These are phyloP conservation scores for Chionodraco myersi DNA, from an alignment of 2,113 vertebrate species.

Conservation along the genomic window DNA sequence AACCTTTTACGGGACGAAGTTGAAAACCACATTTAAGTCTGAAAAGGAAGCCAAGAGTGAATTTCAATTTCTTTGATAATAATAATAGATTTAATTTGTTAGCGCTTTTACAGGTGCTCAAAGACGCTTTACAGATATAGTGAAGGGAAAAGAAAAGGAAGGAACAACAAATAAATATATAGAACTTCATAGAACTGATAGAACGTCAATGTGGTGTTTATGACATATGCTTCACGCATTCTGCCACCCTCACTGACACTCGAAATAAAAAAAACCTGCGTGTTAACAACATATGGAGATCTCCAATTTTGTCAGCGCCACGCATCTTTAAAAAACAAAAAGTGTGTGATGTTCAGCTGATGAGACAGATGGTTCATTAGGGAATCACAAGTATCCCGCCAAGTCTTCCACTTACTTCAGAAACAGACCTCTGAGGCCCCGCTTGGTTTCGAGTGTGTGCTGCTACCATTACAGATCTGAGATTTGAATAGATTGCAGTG, in stretches of 20 bases:
- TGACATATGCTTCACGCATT: conserved; percentile 20
- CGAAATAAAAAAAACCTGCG: not conserved
- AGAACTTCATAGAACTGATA: too few species aligned
- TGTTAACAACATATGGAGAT: conserved; percentile 74
- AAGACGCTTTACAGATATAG: too few species aligned
- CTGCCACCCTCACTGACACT: conserved; percentile 39
- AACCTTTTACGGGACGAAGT: too few species aligned
- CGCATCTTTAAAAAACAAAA: conserved; percentile 37
- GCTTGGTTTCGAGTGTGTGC: conserved; percentile 12
- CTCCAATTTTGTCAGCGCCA: conserved; percentile 61
- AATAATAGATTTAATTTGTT: too few species aligned
- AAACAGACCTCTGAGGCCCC: conserved; percentile 36
- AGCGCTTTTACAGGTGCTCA: too few species aligned
- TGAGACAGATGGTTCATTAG: conserved; percentile 81
- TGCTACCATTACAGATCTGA: conserved; percentile 16
- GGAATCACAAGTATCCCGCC: conserved; percentile 74
- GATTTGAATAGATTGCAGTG: conserved; percentile 7
- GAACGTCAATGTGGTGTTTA: too few species aligned
- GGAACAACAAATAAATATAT: too few species aligned
- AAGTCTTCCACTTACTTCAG: conserved; percentile 64
- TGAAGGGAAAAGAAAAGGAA: too few species aligned
- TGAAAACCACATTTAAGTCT: too few species aligned
- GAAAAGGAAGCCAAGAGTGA: too few species aligned
- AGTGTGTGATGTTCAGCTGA: conserved; percentile 64
- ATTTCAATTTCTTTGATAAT: too few species aligned